Conservation (phyloP, 1,140 invertebrate genomes). For the Calycopis cecrops region DNA sequence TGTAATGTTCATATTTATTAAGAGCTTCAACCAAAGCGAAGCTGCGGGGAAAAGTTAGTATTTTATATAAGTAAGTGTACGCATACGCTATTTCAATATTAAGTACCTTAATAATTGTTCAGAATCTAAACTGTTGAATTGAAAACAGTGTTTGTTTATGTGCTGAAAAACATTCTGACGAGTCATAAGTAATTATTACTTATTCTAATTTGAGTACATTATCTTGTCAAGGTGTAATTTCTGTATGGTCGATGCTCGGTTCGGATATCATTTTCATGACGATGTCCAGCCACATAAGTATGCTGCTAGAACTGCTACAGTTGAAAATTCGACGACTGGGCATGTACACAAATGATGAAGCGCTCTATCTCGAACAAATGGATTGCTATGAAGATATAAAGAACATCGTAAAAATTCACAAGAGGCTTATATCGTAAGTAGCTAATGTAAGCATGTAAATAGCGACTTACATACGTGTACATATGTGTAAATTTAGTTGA, state of each 20-base stretch:
- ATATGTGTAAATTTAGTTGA: no score
- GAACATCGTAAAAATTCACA: conserved; percentile 48
- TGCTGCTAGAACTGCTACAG: conserved; percentile 53
- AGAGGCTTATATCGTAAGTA: conserved; percentile 50
- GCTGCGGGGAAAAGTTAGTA: no score
- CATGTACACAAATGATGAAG: background rate
- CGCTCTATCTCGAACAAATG: background rate
- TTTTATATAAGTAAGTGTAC: no score
- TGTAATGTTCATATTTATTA: no score
- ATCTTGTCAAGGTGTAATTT: conserved; percentile 37
- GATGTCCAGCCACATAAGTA: conserved; percentile 60
- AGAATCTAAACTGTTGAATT: no score
- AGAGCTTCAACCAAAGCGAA: no score
- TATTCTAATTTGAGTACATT: background rate
- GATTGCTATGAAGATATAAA: conserved; percentile 47
- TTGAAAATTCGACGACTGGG: conserved; percentile 42
- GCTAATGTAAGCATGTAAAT: background rate
- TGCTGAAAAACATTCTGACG: no score
- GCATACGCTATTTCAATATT: no score
- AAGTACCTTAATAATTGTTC: no score
- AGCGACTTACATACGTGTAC: no score
- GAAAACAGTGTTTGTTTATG: no score
- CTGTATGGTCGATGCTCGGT: conserved; percentile 53
- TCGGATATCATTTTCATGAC: conserved; percentile 59
- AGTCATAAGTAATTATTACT: no score